Conservation (phyloP, 1,140 invertebrate genomes). For the Aphidius ervi region DNA sequence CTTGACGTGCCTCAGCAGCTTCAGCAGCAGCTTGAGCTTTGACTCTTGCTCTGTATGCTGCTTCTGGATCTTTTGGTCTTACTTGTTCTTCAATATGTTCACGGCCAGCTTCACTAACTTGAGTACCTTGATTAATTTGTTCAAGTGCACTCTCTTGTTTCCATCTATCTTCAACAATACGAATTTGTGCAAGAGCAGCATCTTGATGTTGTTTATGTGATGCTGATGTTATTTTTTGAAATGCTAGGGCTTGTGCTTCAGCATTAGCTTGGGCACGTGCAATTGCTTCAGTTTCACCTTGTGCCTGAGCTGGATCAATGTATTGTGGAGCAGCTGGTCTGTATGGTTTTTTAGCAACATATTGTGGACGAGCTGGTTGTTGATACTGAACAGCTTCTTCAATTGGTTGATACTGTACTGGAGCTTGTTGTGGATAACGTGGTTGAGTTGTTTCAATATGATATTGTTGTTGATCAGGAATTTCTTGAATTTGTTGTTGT, state of each 20-base stretch:
- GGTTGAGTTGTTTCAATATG: conserved; percentile 45
- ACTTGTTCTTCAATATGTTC: conserved; percentile 40
- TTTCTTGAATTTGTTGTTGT: conserved; percentile 19
- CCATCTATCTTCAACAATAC: conserved; percentile 39
- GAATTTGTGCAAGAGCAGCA: conserved; percentile 43
- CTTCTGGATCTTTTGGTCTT: conserved; percentile 40
- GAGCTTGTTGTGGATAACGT: conserved; percentile 25
- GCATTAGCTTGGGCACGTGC: conserved; percentile 43
- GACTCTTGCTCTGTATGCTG: conserved; percentile 40
- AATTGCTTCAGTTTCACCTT: conserved; percentile 34
- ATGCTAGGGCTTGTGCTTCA: conserved; percentile 45
- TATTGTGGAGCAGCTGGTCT: conserved; percentile 35
- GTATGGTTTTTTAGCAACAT: conserved; percentile 21
- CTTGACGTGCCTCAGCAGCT: conserved; percentile 41
- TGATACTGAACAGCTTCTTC: conserved; percentile 34
- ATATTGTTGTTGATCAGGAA: conserved; percentile 40
- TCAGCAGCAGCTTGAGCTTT: conserved; percentile 42
- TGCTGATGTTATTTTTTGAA: conserved; percentile 44
- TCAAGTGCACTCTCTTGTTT: conserved; percentile 45
- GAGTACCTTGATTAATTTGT: conserved; percentile 43
- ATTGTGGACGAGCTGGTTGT: conserved; percentile 11
- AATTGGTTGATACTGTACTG: conserved; percentile 26
- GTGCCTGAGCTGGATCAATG: conserved; percentile 30
- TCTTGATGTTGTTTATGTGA: conserved; percentile 45
- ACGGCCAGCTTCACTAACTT: conserved; percentile 46